Evolutionary conservation across 2,113 vertebrate genomes (phyloP), one percentile per base, ranked within the genome.

Genomic region (Paraplagusia blochii): DNA sequence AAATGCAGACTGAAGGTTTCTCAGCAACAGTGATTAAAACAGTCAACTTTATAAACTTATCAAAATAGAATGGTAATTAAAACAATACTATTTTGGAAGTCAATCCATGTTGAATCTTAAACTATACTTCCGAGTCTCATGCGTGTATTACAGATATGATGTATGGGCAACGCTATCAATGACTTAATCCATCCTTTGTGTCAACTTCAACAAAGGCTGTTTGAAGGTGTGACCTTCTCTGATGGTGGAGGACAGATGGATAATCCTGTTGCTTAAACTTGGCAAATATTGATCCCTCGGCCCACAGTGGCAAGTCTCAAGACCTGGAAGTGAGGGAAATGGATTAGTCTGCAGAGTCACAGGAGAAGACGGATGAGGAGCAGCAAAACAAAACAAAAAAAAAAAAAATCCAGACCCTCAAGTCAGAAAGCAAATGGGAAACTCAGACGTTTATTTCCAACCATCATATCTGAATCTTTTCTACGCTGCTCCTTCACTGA

Each of bases 251-350:
- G 82, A 80, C 82, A 83, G 87, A 90, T 54, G 68, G 88, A 90
- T 90, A 90, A 91, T 91, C 90, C 87, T 88, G 80, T 82, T 84
- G 88, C 90, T 91, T 90, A 88, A 90, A 91, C 88, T 87, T 87
- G 86, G 88, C 85, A 90, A 91, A 90, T 91, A 91, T 91, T 90
- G 90, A 91, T 91, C 85, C 73, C 42, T 48, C 68, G 79, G 79
- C 61, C 83, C 85, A 81, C 77, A 63, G 87, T 82, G 80, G 70
- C 78, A 69, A 79, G 79, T 84, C 74, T 84, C 71, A 67, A 85
- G 84, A 86, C 82, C 76, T 75, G 77, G 84, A 87, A 87, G 79
- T 81, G 85, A 89, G 85, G 82, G 68, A 81, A 90, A 90, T 90
- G 80, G 86, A 91, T 91, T 90, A 88, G 81, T 77, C 72, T 60